Evolutionary conservation across 2,797 vertebrate species (phyloP).

Genomic region (Buphagus erythrorhynchus): DNA sequence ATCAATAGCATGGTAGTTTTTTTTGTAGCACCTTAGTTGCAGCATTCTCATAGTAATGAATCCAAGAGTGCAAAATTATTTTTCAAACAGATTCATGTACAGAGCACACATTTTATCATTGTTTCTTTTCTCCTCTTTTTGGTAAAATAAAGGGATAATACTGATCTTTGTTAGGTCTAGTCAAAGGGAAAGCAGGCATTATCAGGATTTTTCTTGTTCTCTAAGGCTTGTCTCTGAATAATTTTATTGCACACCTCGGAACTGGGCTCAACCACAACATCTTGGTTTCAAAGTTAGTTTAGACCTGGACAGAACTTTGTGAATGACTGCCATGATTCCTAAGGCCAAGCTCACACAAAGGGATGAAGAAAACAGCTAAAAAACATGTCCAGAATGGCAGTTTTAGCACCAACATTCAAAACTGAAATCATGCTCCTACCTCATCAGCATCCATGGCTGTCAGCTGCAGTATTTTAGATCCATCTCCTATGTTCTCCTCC

Average conservation of each 20-base stretch:
- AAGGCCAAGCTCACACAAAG: neutral
- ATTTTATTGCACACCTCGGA: neutral
- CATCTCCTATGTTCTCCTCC: slow-evolving; percentile 94
- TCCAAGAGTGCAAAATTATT: neutral
- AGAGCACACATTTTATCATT: neutral
- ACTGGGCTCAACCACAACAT: neutral
- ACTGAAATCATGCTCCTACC: slow-evolving; percentile 69
- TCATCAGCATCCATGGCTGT: slow-evolving; percentile 96
- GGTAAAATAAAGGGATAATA: neutral
- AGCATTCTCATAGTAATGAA: neutral
- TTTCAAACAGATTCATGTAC: neutral
- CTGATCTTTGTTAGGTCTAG: neutral
- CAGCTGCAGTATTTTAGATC: slow-evolving; percentile 95
- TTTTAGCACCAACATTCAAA: neutral
- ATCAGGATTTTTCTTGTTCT: neutral
- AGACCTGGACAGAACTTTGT: neutral
- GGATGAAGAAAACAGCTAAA: neutral
- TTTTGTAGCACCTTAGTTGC: neutral
- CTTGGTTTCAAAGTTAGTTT: neutral
- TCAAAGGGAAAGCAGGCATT: neutral
- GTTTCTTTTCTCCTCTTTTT: neutral
- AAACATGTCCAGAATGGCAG: neutral
- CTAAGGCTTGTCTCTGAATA: neutral
- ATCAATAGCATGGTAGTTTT: neutral
- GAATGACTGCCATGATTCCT: neutral